Evolutionary conservation across 2,888 invertebrate genomes (phyloP).

Genomic region (Tachina lurida): DNA sequence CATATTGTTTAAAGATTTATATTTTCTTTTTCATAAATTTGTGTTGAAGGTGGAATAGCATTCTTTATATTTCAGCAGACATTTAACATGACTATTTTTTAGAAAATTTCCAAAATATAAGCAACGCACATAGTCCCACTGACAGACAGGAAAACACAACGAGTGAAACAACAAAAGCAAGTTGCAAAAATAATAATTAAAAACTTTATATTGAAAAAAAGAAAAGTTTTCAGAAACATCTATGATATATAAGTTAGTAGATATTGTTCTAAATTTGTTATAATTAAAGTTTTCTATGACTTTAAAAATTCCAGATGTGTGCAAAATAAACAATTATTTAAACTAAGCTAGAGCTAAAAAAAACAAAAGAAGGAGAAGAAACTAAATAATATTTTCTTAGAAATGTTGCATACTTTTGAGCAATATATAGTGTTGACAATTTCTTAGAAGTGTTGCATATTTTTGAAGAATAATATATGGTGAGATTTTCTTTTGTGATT

Average conservation of each 20-base stretch:
- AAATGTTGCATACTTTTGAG: no score
- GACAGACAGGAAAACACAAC: neutral
- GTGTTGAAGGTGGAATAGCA: slow-evolving; percentile 40
- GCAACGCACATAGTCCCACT: neutral
- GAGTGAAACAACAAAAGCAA: neutral
- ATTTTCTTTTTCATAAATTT: slow-evolving; percentile 28
- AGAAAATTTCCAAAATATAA: slow-evolving; percentile 16
- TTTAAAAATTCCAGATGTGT: neutral
- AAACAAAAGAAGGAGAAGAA: no score
- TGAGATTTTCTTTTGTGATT: no score
- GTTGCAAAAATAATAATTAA: neutral
- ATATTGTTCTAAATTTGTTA: neutral
- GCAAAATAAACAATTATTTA: neutral
- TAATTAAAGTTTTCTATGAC: neutral
- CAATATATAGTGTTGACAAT: no score
- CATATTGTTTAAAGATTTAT: slow-evolving; percentile 10
- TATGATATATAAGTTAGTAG: neutral
- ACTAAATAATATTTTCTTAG: no score
- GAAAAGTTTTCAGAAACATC: neutral
- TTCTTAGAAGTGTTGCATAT: no score
- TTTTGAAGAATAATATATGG: no score
- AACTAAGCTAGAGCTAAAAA: no score
- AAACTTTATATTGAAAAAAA: neutral
- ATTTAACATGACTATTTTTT: slow-evolving; percentile 40
- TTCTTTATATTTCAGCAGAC: slow-evolving; percentile 48